phyloP scores from a whole-genome alignment of 2,888 invertebrate species.

The Ctenicera cuprea region DNA sequence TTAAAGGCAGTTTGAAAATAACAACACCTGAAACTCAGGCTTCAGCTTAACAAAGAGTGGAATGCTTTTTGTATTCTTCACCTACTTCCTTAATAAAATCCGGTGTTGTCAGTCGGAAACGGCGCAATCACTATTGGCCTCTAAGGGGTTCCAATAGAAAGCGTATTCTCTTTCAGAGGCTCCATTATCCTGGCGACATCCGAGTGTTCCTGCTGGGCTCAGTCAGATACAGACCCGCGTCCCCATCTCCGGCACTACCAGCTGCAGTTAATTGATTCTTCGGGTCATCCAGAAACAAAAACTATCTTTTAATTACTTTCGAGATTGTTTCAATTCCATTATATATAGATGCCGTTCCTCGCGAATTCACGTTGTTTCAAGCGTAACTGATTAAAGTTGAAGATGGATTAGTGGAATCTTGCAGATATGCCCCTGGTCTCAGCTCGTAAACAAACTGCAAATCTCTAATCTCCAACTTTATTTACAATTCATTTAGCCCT shows the following conservation, averaged over 20 bases:
- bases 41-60: conserved; percentile 52
- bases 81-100: conserved; percentile 66
- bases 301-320: conserved; percentile 59
- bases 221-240: conserved; percentile 48
- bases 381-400: conserved; percentile 42
- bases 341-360: conserved; percentile 29
- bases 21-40: conserved; percentile 46
- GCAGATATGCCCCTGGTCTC: conserved; percentile 18
- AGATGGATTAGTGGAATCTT: conserved; percentile 35
- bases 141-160: conserved; percentile 63
- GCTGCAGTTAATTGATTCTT: conserved; percentile 57
- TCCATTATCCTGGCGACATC: conserved; percentile 60
- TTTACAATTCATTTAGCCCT: conserved; percentile 61
- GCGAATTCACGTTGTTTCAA: conserved; percentile 14
- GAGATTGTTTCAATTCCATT: conserved; percentile 53
- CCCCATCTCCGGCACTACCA: conserved; percentile 39
- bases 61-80: conserved; percentile 63
- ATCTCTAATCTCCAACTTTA: conserved; percentile 54
- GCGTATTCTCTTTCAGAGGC: conserved; percentile 64
- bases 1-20: conserved; percentile 46
- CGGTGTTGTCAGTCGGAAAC: conserved; percentile 66
- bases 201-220: conserved; percentile 55
- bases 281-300: conserved; percentile 49
- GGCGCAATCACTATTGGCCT: conserved; percentile 67
- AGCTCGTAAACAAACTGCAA: conserved; percentile 55